Evolutionary conservation across 2,113 vertebrate genomes (phyloP), one percentile per base, ranked within the genome.

Genomic region (Scopus umbretta): DNA sequence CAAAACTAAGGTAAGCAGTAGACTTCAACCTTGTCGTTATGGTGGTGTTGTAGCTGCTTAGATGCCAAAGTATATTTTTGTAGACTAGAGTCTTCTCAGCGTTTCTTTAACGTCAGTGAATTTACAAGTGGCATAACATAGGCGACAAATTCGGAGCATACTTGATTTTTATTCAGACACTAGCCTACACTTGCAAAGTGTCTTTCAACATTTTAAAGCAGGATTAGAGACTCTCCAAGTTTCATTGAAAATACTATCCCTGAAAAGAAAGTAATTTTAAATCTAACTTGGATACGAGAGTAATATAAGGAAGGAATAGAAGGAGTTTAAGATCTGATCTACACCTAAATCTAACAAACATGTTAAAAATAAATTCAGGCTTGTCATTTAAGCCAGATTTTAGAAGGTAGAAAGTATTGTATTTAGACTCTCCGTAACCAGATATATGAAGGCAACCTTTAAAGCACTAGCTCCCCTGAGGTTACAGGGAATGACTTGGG

Each of bases 21-120:
- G 16, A 23, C 23, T 63, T 63, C 52, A 59, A 16, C 13, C 10
- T 36, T 72, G 66, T 21, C 1, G 0, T 25, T 0, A 0, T 17
- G 52, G 18, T 72, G 59, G 7, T 36, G n/a, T 0, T 45, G 42
- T 14, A 59, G 30, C 23, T 92, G 49, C 38, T 50, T 40, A 36
- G 53, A 72, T 73, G 43, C 21, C 19, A 12, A 71, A 67, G n/a
- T 9, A 25, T 1, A 1, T 53, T 72, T 86, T 27, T 59, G 62
- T 38, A 66, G 27, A 59, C 27, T 65, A 25, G 8, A 66, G 43
- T 16, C 23, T 83, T n/a, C 8, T 7, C 13, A 8, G 19, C 17
- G 49, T 66, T 88, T 47, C 38, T 61, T 47, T 83, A 23, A 40
- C 32, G 30, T n/a, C 49, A 19, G 29, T 38, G 38, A 16, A 45